Base-by-base conservation (phyloP, 64 coral and sea anemone species). In the Porites australiensis region DNA sequence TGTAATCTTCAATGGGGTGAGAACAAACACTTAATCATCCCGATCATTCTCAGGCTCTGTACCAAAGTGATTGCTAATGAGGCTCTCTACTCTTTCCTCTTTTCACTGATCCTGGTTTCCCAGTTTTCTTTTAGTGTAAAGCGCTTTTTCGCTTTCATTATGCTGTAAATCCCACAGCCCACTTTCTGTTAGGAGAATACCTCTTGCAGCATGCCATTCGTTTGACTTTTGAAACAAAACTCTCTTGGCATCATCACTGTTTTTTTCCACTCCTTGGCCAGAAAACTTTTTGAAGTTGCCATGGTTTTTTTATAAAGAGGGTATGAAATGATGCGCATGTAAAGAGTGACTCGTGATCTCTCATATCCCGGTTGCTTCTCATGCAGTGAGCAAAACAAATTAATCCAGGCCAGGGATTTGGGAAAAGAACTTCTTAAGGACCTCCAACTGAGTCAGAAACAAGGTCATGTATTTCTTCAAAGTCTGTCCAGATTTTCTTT, bases 401-500 rank as follows among this genome's bases (percentile, higher is more conserved):
- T 21, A 60, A 91, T 91, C 89, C 89, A 91, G 15, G 69, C 50
- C 59, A 62, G 69, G 19, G 59, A 61, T 68, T 93, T 9, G 16
- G 19, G 20, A 88, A 80, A 60, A 79, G n/a, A 23, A 3, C 62
- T 60, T 69, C 20, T 20, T 7, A 46, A 74, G 4, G 37, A 13
- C 44, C 7, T 74, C 37, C 8, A 5, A 14, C 47, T 45, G 43
- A 44, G 13, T 74, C 71, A 74, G 43, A 14, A 47, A 12, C 11
- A 45, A 46, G 27, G 37, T 74, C 48, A 5, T 74, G 48, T 14
- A 74, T 8, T 12, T 74, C 49, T 12, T 48, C 73, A 86, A 93
- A 88, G 46, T 93, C 75, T 73, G 60, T 88, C 91, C 75, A 93
- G 8, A 88, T 77, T 80, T 88, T 49, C n/a, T 70, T 69, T 51